Evolutionary conservation across 2,888 invertebrate genomes (phyloP), one percentile per base, ranked within the genome.

Genomic region (Phoenoteleia sp.): DNA sequence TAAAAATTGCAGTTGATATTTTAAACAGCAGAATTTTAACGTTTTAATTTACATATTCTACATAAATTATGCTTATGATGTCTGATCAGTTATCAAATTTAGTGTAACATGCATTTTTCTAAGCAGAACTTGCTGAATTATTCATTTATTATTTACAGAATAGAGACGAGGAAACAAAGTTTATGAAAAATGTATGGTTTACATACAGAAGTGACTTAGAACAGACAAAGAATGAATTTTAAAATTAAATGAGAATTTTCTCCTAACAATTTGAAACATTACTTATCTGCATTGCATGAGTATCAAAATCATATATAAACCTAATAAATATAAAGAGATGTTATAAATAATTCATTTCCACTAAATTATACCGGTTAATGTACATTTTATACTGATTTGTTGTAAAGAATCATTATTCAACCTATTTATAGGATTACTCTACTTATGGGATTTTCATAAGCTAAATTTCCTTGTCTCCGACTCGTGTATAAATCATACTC

Each of bases 371-470:
- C 39, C 2, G n/a, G 45, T 17, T 56, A 66, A 45, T 66, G 66
- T 56, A 27, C 23, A 75, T 56, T 75, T 64, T 75, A 75, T 56
- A 45, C 54, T 33, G 54, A 75, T 75, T 66, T 66, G 56, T 75
- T 54, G 45, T 45, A 56, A 66, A 47, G 56, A 66, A 66, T 56
- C 66, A 52, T 17, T 17, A 21, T 66, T 45, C 45, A 45, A 56
- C 45, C 64, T 56, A 66, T 75, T 75, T 66, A 64, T 64, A 17
- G 27, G 19, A 67, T 67, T 67, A 69, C 54, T 15, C 54, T 67
- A 54, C 76, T 76, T 58, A 76, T 76, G 47, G 67, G 58, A 76
- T 76, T 76, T 66, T 67, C 76, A 76, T 76, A 76, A 76, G 67
- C 58, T 39, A 67, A 58, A 47, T 45, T 72, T 23, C 23, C 72